These are phyloP conservation scores for Chauna torquata DNA, from an alignment of 2,113 vertebrate species.

Conservation along the genomic window DNA sequence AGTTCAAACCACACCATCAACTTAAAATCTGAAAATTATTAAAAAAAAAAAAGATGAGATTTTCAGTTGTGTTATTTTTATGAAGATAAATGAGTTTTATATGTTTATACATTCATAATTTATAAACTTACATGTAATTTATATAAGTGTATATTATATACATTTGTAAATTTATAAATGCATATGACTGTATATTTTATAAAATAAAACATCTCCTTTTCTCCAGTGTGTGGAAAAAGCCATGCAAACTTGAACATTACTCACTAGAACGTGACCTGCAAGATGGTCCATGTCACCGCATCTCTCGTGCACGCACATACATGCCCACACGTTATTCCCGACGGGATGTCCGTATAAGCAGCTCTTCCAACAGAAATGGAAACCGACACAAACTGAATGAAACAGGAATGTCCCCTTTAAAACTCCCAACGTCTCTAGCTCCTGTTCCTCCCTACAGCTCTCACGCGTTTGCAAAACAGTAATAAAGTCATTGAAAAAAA, in stretches of 20 bases:
- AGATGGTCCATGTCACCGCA: slow-evolving; percentile 15
- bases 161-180: background rate
- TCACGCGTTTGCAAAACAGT: background rate
- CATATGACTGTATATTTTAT: background rate
- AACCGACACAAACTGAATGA: background rate
- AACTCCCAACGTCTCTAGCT: background rate
- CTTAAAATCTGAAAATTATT: background rate
- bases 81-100: background rate
- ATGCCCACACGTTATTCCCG: background rate
- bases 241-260: background rate
- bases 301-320: fast-evolving
- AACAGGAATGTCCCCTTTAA: background rate
- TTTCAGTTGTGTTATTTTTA: background rate
- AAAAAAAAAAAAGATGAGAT: background rate
- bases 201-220: background rate
- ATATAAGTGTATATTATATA: background rate
- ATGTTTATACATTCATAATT: background rate
- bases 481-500: background rate
- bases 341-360: background rate
- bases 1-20: background rate
- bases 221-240: background rate
- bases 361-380: background rate
- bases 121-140: background rate
- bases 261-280: background rate
- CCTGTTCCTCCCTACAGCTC: background rate